These are phyloP conservation scores for Drosophila sturtevanti DNA, from an alignment of 1,140 invertebrate species.

Conservation along the genomic window DNA sequence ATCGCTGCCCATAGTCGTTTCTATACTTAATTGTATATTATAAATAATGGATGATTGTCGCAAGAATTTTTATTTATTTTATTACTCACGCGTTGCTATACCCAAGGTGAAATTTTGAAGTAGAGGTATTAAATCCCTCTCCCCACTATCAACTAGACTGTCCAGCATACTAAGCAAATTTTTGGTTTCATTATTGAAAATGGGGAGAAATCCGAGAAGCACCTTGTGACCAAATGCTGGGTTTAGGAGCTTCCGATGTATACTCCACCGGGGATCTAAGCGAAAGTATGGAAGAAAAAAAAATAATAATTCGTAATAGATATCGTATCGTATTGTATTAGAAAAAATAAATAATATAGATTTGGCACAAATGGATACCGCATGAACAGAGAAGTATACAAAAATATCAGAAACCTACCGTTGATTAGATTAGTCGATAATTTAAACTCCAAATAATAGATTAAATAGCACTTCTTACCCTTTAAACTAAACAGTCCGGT, in stretches of 20 bases:
- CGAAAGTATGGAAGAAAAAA: too few species aligned
- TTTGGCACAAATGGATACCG: too few species aligned
- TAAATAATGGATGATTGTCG: neutral
- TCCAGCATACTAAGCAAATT: conserved; percentile 47
- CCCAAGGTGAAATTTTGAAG: conserved; percentile 62
- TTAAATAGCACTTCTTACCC: conserved; percentile 27
- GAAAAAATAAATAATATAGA: too few species aligned
- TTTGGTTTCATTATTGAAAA: conserved; percentile 62
- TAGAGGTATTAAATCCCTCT: conserved; percentile 53
- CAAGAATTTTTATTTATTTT: neutral
- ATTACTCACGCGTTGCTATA: conserved; percentile 68
- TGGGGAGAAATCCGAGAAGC: conserved; percentile 65
- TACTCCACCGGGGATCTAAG: conserved; percentile 69
- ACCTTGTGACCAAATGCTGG: conserved; percentile 74
- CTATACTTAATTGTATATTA: conserved; percentile 24
- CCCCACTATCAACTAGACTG: conserved; percentile 23
- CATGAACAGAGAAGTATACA: too few species aligned
- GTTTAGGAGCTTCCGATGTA: conserved; percentile 69
- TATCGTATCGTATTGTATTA: too few species aligned
- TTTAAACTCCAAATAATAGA: too few species aligned
- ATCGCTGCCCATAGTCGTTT: conserved; percentile 75
- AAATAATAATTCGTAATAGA: too few species aligned
- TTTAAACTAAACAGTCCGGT: conserved; percentile 63
- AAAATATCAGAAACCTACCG: too few species aligned
- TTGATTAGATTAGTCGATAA: too few species aligned